Conservation (phyloP, 2,113 vertebrate species). For the Motacilla alba region DNA sequence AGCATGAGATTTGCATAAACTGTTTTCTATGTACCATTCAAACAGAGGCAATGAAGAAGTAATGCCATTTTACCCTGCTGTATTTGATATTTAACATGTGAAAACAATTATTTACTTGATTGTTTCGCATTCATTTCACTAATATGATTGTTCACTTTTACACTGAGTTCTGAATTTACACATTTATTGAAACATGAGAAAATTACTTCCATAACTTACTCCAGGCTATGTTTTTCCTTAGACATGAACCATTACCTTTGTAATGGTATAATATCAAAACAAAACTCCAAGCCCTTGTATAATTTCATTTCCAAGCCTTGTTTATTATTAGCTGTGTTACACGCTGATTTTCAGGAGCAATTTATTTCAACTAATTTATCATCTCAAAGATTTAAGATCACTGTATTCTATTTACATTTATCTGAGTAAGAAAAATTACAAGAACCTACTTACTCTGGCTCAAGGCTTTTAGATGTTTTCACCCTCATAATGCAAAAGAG, state of each 20-base stretch:
- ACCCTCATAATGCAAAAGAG: background rate
- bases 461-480: background rate
- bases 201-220: constrained; percentile 18
- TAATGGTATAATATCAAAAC: background rate
- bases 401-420: background rate
- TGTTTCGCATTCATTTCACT: constrained; percentile 20
- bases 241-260: constrained; percentile 2
- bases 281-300: background rate
- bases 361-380: background rate
- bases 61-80: background rate
- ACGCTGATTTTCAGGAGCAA: background rate
- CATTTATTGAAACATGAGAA: background rate
- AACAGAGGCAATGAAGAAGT: background rate
- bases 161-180: background rate
- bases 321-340: background rate
- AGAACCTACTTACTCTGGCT: background rate
- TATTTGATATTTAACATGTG: background rate
- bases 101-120: constrained; percentile 6
- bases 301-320: background rate
- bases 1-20: background rate
- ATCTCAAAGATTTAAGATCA: background rate
- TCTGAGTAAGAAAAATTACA: background rate
- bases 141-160: background rate
- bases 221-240: constrained; percentile 30
- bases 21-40: background rate